Evolutionary conservation across 2,888 invertebrate species (phyloP).

Genomic region (Tetropium fuscum): DNA sequence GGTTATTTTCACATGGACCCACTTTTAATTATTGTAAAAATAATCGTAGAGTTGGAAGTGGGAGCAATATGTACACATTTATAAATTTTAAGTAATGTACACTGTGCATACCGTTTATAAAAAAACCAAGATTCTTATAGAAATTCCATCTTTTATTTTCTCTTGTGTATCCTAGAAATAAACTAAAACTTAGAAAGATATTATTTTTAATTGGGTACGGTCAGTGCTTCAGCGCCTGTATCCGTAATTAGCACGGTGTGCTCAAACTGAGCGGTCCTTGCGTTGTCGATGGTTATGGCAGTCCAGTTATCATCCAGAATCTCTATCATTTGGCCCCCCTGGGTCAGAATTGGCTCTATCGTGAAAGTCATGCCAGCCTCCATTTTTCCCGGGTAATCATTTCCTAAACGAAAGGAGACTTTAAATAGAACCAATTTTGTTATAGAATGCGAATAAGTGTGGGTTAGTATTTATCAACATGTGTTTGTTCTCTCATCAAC

Average conservation of each 20-base stretch:
- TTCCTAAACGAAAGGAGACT: conserved; percentile 67
- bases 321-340: conserved; percentile 76
- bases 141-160: conserved; percentile 34
- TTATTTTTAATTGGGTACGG: conserved; percentile 57
- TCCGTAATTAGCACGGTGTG: conserved; percentile 90
- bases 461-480: no score
- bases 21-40: conserved; percentile 55
- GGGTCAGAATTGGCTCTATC: conserved; percentile 89
- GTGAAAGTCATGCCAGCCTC: conserved; percentile 94
- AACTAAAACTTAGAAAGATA: conserved; percentile 1
- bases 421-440: no score
- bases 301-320: conserved; percentile 94
- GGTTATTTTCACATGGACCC: conserved; percentile 62
- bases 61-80: conserved; percentile 58
- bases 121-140: conserved; percentile 38
- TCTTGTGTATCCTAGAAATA: conserved; percentile 6
- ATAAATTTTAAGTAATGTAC: conserved; percentile 55
- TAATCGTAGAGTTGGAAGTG: conserved; percentile 55
- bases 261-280: conserved; percentile 91
- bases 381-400: conserved; percentile 79
- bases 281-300: conserved; percentile 82
- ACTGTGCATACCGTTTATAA: conserved; percentile 54
- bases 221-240: conserved; percentile 83
- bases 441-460: no score
- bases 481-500: no score